Evolutionary conservation across 2,888 invertebrate species (phyloP).

Genomic region (Aleiodes testaceus): DNA sequence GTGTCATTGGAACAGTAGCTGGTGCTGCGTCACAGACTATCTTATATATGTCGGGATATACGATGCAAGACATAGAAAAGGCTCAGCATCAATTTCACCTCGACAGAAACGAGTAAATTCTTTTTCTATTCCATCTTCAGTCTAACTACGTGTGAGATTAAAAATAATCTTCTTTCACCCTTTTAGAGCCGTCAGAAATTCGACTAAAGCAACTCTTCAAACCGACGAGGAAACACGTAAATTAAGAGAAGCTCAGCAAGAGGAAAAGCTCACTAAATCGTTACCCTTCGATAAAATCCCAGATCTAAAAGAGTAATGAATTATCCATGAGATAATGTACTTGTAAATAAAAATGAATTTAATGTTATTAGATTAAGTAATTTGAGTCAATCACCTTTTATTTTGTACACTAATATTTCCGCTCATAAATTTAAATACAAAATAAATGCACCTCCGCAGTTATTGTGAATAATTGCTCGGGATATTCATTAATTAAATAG

Average conservation of each 20-base stretch:
- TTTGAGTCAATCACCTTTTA: background rate
- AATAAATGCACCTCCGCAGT: conserved; percentile 30
- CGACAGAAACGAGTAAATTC: conserved; percentile 67
- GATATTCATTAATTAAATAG: background rate
- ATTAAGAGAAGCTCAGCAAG: background rate
- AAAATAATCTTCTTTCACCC: conserved; percentile 14
- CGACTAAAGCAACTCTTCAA: background rate
- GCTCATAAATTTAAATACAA: conserved; percentile 35
- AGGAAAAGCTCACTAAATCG: background rate
- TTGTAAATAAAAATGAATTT: conserved; percentile 25
- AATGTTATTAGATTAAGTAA: conserved; percentile 40
- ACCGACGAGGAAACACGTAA: background rate
- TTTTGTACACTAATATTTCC: background rate
- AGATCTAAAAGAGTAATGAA: background rate
- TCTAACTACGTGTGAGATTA: conserved; percentile 13
- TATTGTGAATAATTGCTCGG: background rate
- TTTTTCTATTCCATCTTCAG: background rate
- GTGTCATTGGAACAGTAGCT: conserved; percentile 77
- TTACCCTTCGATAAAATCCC: background rate
- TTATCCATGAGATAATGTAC: background rate
- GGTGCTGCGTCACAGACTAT: conserved; percentile 76
- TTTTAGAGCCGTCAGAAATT: background rate
- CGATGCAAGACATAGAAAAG: conserved; percentile 79
- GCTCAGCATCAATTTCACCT: conserved; percentile 74
- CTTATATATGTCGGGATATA: conserved; percentile 76